Evolutionary conservation across 1,140 invertebrate genomes (phyloP).

Genomic region (Planococcus citri): DNA sequence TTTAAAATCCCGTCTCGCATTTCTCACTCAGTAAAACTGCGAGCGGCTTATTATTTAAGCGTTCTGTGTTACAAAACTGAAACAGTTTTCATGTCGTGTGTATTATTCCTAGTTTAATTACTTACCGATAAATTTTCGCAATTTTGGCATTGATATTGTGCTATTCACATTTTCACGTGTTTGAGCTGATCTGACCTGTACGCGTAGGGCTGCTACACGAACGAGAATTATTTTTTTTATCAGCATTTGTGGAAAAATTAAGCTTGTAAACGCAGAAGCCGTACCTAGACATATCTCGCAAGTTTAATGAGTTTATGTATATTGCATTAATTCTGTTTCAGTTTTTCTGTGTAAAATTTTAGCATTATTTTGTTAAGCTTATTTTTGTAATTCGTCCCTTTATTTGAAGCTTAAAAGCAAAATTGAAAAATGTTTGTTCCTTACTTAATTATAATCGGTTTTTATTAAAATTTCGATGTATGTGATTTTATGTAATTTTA

Average conservation of each 20-base stretch:
- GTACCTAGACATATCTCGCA: too few relatives aligned
- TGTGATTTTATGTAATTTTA: slow-evolving; percentile 20
- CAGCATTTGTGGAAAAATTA: too few relatives aligned
- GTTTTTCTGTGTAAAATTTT: slow-evolving; percentile 3
- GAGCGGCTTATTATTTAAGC: background rate
- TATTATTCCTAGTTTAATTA: background rate
- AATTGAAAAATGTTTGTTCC: slow-evolving; percentile 8
- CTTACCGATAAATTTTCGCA: too few relatives aligned
- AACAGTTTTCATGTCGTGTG: background rate
- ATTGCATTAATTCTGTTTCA: background rate
- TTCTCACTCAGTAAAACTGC: background rate
- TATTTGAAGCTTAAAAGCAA: slow-evolving; percentile 13
- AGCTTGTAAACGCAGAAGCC: too few relatives aligned
- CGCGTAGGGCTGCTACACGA: too few relatives aligned
- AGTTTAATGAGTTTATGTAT: background rate
- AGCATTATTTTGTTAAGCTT: background rate
- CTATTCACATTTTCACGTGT: too few relatives aligned
- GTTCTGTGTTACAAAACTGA: background rate
- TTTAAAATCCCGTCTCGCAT: background rate
- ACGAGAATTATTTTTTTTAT: too few relatives aligned
- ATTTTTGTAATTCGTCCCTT: slow-evolving; percentile 3
- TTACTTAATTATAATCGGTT: slow-evolving; percentile 18
- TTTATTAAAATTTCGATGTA: slow-evolving; percentile 18
- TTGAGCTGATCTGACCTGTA: too few relatives aligned
- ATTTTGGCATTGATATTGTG: too few relatives aligned